Conservation (phyloP, 2,888 invertebrate species). For the Dryocosmus kuriphilus region DNA sequence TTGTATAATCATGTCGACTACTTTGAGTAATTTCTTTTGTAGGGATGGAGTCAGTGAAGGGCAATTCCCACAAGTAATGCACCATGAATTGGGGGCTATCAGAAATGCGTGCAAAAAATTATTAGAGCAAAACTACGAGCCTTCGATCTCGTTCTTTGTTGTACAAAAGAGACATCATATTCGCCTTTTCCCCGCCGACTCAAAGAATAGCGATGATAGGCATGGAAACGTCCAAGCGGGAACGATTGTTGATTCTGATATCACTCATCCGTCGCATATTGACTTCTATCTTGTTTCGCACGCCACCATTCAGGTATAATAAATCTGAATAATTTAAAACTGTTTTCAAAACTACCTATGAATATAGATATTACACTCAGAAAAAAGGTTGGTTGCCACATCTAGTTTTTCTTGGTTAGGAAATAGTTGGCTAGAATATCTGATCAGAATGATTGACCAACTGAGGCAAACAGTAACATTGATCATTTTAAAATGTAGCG, state of each 20-base stretch:
- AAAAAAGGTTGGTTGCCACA: too few relatives aligned
- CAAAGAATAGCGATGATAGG: conserved; percentile 78
- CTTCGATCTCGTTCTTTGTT: conserved; percentile 92
- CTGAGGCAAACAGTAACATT: too few relatives aligned
- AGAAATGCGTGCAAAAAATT: conserved; percentile 84
- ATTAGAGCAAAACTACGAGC: conserved; percentile 81
- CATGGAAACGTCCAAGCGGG: conserved; percentile 90
- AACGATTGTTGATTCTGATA: conserved; percentile 90
- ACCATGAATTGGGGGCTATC: conserved; percentile 84
- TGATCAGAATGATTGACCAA: too few relatives aligned
- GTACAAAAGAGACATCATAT: conserved; percentile 99
- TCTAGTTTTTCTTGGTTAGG: too few relatives aligned
- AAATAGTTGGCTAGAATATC: too few relatives aligned
- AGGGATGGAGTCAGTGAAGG: conserved; percentile 94
- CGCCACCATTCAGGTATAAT: conserved; percentile 76
- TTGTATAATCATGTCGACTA: too few relatives aligned
- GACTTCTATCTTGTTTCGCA: conserved; percentile 92
- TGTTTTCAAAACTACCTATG: too few relatives aligned
- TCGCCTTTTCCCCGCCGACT: conserved; percentile 80
- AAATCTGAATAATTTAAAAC: conserved; percentile 18
- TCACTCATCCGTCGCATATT: conserved; percentile 91
- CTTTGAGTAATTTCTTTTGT: conserved; percentile 59
- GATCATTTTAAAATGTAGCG: too few relatives aligned
- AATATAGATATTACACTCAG: too few relatives aligned
- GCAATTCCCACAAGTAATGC: conserved; percentile 86